Evolutionary conservation across 2,888 invertebrate genomes (phyloP).

Genomic region (Patella caerulea): DNA sequence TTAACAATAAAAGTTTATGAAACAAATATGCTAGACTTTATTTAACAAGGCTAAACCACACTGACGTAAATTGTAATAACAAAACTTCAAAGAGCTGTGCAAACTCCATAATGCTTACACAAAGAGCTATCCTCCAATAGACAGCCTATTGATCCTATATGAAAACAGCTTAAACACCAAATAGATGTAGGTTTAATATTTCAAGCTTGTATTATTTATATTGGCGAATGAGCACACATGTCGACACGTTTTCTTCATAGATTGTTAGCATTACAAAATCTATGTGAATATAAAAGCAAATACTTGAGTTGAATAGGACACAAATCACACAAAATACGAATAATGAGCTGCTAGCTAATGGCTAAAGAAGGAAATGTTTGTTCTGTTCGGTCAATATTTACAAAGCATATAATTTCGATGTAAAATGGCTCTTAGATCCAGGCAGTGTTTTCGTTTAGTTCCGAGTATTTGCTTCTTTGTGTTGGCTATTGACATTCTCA

Average conservation of each 20-base stretch:
- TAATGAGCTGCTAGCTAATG: conserved; percentile 19
- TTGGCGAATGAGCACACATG: conserved; percentile 9
- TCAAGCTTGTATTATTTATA: conserved; percentile 9
- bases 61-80: conserved; percentile 1
- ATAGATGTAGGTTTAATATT: conserved; percentile 11
- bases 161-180: conserved; percentile 5
- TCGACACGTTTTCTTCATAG: conserved; percentile 7
- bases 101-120: neutral
- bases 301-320: neutral
- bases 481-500: neutral
- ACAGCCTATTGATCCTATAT: neutral
- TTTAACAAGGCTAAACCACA: neutral
- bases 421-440: conserved; percentile 18
- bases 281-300: conserved; percentile 6
- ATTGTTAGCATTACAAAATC: conserved; percentile 12
- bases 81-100: conserved; percentile 11
- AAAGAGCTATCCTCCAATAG: neutral
- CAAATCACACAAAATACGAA: conserved; percentile 10
- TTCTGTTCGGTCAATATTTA: conserved; percentile 15
- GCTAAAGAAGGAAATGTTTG: conserved; percentile 17
- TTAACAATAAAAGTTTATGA: too few relatives aligned
- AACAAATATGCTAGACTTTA: neutral
- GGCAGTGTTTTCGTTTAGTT: conserved; percentile 19
- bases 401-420: conserved; percentile 18
- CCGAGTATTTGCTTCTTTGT: conserved; percentile 15